A percentile compares a stretch with the other conserved stretches of the same genome.
Evolutionary conservation across 2,888 invertebrate genomes (phyloP).

Genomic region (Biston betularia): DNA sequence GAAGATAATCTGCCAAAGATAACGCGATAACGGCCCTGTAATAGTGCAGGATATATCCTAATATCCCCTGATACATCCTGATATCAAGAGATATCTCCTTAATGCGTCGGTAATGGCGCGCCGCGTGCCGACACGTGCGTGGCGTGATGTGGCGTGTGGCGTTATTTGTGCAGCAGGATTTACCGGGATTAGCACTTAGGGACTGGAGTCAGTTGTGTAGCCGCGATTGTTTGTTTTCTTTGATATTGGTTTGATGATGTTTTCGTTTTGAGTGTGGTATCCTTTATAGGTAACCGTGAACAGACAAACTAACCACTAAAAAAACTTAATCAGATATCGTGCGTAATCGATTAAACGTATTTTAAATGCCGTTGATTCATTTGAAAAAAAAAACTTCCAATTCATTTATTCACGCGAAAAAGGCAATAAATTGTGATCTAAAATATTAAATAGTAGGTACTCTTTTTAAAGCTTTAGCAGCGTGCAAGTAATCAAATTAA

Average conservation of each 20-base stretch:
- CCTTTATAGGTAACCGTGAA: neutral
- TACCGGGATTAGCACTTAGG: constrained; percentile 81
- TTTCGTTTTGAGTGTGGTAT: neutral
- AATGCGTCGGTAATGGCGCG: constrained; percentile 58
- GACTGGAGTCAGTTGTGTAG: constrained; percentile 17
- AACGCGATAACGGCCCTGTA: constrained; percentile 78
- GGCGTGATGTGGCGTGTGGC: constrained; percentile 60
- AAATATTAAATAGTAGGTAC: too few species aligned
- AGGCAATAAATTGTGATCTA: too few species aligned
- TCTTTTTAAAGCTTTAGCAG: too few species aligned
- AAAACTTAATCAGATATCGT: too few species aligned
- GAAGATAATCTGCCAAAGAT: constrained; percentile 65
- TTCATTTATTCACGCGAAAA: too few species aligned
- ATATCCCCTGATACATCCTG: constrained; percentile 57
- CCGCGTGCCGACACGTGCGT: constrained; percentile 62
- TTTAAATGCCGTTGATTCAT: too few species aligned
- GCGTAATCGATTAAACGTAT: too few species aligned
- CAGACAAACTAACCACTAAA: too few species aligned
- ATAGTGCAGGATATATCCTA: constrained; percentile 59
- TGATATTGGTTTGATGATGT: constrained; percentile 23
- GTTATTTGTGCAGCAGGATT: constrained; percentile 68
- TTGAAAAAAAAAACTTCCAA: too few species aligned
- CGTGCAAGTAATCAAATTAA: too few species aligned
- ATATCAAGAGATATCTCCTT: constrained; percentile 58
- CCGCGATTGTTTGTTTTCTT: constrained; percentile 20